Percentiles rank a stretch among this genome's conserved stretches.
phyloP scores from a whole-genome alignment of 2,888 invertebrate species.

The Matsumyia berberina region DNA sequence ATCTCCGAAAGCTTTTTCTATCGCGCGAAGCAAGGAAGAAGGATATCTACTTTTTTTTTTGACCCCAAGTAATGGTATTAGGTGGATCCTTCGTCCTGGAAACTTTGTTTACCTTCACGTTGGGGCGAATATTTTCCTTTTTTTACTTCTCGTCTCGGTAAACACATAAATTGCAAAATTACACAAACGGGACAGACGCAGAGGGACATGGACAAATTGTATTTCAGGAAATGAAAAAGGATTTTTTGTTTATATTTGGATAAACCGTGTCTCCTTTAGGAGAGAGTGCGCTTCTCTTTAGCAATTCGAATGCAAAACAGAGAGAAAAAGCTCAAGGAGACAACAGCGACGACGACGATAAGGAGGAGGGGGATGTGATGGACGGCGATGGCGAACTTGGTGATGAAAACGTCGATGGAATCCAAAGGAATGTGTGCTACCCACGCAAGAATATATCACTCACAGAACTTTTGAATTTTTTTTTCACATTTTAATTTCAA shows the following conservation, averaged over 20 bases:
- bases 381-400: conserved; percentile 19
- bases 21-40: not conserved
- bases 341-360: conserved; percentile 25
- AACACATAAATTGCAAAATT: conserved; percentile 68
- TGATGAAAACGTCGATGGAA: conserved; percentile 25
- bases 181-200: conserved; percentile 30
- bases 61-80: conserved; percentile 55
- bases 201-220: conserved; percentile 1
- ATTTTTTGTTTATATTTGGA: conserved; percentile 64
- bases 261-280: conserved; percentile 24
- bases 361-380: not conserved
- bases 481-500: conserved; percentile 8
- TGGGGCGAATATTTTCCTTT: not conserved
- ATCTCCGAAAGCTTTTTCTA: conserved; percentile 55
- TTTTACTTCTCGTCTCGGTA: conserved; percentile 57
- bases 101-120: conserved; percentile 63
- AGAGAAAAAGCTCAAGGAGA: conserved; percentile 61
- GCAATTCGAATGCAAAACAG: conserved; percentile 50
- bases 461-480: not conserved
- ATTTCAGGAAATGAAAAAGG: conserved; percentile 51
- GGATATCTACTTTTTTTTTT: conserved; percentile 15
- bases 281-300: conserved; percentile 41
- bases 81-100: conserved; percentile 22
- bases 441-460: conserved; percentile 18
- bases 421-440: conserved; percentile 5